Percentiles rank a stretch among this genome's conserved stretches.
Evolutionary conservation across 1,140 invertebrate genomes (phyloP).

Genomic region (Ceratina calcarata): DNA sequence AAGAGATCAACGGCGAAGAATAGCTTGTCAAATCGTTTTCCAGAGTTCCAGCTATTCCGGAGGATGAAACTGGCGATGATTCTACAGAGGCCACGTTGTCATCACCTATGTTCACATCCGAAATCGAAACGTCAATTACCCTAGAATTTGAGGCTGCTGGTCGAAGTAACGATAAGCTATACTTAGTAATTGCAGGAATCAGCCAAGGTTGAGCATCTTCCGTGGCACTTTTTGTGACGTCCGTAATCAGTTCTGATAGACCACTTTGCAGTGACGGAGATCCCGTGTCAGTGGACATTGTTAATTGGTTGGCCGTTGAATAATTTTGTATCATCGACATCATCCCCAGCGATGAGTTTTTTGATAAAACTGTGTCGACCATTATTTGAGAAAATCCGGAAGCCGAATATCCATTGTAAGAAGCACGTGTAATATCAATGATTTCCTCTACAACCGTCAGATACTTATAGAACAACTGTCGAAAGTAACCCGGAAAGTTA

Average conservation of each 20-base stretch:
- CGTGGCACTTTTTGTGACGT: not conserved
- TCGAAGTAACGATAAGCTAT: not conserved
- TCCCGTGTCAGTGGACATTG: not conserved
- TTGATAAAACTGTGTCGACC: not conserved
- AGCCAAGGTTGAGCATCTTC: too few species aligned
- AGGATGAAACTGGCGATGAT: too few species aligned
- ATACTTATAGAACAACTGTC: not conserved
- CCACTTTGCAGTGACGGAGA: not conserved
- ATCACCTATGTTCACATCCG: not conserved
- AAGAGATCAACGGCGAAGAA: not conserved
- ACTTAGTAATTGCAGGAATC: not conserved
- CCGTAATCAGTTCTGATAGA: not conserved
- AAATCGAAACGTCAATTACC: too few species aligned
- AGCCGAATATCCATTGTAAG: not conserved
- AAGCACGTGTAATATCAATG: not conserved
- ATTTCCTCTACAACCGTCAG: not conserved
- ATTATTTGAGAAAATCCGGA: slow-evolving; percentile 28
- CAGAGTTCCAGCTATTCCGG: not conserved
- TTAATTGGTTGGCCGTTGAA: too few species aligned
- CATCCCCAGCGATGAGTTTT: too few species aligned
- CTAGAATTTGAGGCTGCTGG: not conserved
- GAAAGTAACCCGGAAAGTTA: not conserved
- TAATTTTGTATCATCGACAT: too few species aligned
- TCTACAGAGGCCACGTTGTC: too few species aligned
- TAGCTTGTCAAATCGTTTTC: not conserved